Base-by-base conservation (phyloP, 2,113 vertebrate species). In the Rhinopomastus cyanomelas region DNA sequence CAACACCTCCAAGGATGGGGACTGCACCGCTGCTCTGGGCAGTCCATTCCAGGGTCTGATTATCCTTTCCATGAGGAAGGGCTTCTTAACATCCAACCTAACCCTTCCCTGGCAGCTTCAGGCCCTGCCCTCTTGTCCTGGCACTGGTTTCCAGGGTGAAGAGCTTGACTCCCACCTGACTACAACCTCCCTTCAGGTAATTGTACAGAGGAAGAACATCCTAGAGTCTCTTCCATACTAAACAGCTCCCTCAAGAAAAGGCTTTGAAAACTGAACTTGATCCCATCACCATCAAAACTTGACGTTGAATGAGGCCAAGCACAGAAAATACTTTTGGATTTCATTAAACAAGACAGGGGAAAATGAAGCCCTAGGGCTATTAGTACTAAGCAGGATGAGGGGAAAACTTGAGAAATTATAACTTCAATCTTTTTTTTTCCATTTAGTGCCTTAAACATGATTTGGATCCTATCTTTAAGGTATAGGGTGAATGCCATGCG, bases 241-340 rank as follows among this genome's bases (percentile, higher is more conserved):
- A n/a, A n/a, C n/a, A n/a, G n/a, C n/a, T n/a, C 39, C 39, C 20
- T 57, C 53, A 53, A 55, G 16, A 46, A 77, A 73, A 74, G 21
- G 16, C 19, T 88, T 82, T 16, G 60, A 55, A 89, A 81, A 8
- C 69, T 44, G 74, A 84, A 56, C 10, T 8, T 37, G 8, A 74
- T 64, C 27, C 61, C 30, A 69, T 39, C 48, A 51, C 16, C 8
- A 11, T 34, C 55, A 77, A 74, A 80, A 11, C 6, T 27, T 85
- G 20, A 60, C 48, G 46, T 3, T 22, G 27, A 27, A 85, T 29
- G 26, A 93, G 13, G 34, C 16, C 53, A 73, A 89, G 21, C 16
- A 83, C 4, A 16, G 12, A 8, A 22, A 0, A 17, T 60, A 20
- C 16, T 2, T 4, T 7, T 4, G 20, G 18, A 48, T 72, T 55